A percentile compares a stretch with the other conserved stretches of the same genome.
Evolutionary conservation across 2,797 vertebrate genomes (phyloP).

Genomic region (Leucoraja ocellata): DNA sequence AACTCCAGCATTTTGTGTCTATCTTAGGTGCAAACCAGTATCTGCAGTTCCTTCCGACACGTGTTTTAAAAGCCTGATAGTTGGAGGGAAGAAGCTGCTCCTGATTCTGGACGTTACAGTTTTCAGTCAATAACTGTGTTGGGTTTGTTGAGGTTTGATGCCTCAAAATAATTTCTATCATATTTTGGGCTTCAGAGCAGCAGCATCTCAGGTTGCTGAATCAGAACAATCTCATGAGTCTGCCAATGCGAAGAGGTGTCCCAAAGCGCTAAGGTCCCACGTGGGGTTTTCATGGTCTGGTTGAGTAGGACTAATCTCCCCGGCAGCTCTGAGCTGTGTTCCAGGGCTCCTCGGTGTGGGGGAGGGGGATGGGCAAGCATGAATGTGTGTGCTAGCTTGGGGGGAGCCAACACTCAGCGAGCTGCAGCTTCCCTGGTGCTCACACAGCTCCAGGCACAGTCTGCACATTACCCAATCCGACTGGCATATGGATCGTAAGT

Average conservation of each 20-base stretch:
- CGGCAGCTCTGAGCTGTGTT: background rate
- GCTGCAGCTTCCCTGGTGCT: conserved; percentile 32
- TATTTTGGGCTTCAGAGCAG: background rate
- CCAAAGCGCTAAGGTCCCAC: background rate
- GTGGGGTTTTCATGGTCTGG: background rate
- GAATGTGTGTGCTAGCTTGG: background rate
- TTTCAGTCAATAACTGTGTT: background rate
- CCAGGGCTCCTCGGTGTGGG: background rate
- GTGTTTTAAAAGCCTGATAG: too few species aligned
- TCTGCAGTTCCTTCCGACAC: too few species aligned
- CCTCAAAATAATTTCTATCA: background rate
- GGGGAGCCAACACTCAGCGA: background rate
- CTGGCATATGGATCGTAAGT: conserved; percentile 27
- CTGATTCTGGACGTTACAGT: too few species aligned
- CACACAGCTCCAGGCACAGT: conserved; percentile 25
- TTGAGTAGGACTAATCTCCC: conserved; percentile 4
- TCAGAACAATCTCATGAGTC: background rate
- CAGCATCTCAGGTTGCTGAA: background rate
- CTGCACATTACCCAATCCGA: conserved; percentile 31
- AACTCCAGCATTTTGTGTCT: too few species aligned
- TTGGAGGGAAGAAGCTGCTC: too few species aligned
- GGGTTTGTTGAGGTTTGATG: background rate
- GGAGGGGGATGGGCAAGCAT: background rate
- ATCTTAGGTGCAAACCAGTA: too few species aligned
- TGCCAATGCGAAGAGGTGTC: background rate